phyloP scores from a whole-genome alignment of 2,113 vertebrate species.

The Syrmaticus mikado region DNA sequence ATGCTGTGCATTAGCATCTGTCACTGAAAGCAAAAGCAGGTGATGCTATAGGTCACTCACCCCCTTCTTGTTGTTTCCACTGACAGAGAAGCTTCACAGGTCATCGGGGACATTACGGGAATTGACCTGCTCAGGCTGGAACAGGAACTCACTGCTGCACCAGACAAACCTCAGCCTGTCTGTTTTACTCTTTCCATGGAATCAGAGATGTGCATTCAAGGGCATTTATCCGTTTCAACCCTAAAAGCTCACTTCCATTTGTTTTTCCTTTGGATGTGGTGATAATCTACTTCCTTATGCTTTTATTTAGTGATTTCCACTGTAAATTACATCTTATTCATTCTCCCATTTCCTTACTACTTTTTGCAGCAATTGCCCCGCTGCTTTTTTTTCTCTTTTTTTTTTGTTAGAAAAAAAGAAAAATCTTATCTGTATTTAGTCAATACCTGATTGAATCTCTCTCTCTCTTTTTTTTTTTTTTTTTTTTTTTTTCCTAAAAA shows the following conservation, averaged over 20 bases:
- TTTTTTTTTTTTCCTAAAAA: no score
- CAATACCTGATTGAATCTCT: neutral
- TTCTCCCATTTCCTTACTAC: neutral
- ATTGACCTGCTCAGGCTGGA: neutral
- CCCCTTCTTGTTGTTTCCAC: neutral
- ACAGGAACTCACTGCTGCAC: neutral
- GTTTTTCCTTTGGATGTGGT: neutral
- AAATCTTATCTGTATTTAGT: neutral
- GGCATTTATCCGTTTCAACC: accelerated
- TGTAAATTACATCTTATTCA: neutral
- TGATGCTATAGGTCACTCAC: neutral
- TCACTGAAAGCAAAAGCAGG: neutral
- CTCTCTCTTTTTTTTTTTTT: no score
- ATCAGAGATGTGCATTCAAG: neutral
- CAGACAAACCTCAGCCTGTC: neutral
- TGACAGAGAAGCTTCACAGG: neutral
- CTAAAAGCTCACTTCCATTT: neutral
- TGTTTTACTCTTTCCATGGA: neutral
- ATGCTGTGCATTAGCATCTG: neutral
- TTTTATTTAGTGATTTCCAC: neutral
- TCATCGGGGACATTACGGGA: neutral
- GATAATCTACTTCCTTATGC: neutral
- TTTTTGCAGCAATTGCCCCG: neutral
- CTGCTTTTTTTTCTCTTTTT: neutral
- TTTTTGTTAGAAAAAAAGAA: no score